Conservation (phyloP, 2,113 vertebrate genomes). For the Prolemur simus region DNA sequence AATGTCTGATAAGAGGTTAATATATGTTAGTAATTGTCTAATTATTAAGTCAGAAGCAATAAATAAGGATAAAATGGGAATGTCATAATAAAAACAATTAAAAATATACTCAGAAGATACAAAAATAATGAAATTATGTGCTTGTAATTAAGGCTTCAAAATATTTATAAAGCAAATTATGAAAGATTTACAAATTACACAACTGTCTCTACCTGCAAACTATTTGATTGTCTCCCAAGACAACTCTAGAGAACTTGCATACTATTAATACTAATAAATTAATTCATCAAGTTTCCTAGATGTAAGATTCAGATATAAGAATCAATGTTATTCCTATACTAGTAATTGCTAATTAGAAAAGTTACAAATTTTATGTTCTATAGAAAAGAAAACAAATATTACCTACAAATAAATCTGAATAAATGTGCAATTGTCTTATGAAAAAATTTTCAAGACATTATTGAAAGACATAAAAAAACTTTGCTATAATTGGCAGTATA, state of each 20-base stretch:
- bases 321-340: neutral
- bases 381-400: neutral
- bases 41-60: neutral
- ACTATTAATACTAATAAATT: neutral
- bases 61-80: neutral
- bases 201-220: neutral
- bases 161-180: neutral
- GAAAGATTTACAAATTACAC: neutral
- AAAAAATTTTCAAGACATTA: neutral
- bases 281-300: neutral
- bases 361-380: neutral
- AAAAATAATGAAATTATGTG: neutral
- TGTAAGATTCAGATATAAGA: neutral
- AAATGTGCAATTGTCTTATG: neutral
- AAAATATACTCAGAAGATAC: neutral
- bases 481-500: neutral
- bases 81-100: neutral
- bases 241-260: neutral
- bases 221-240: neutral
- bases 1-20: neutral
- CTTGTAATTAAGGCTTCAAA: neutral
- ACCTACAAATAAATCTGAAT: neutral
- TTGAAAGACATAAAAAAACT: neutral
- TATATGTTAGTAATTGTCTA: neutral
- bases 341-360: neutral